These are phyloP conservation scores for Zelostemma sp. DNA, from an alignment of 1,140 invertebrate genomes.

Conservation along the genomic window DNA sequence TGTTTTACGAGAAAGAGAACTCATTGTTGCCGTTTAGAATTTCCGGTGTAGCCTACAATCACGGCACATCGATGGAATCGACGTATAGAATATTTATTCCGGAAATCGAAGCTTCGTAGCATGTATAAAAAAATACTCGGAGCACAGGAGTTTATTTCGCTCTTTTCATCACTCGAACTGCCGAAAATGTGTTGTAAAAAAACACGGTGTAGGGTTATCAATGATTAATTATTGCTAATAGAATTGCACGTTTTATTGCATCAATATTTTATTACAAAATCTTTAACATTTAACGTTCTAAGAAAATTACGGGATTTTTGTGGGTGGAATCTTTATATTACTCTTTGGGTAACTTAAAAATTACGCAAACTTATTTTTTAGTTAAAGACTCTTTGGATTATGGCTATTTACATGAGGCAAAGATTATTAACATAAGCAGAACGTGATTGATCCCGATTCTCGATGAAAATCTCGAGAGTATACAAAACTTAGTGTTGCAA, in stretches of 20 bases:
- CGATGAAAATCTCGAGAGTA: too few relatives aligned
- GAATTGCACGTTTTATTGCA: too few relatives aligned
- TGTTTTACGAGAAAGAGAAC: too few relatives aligned
- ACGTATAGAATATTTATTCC: constrained; percentile 33
- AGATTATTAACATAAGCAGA: too few relatives aligned
- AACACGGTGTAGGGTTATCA: too few relatives aligned
- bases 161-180: too few relatives aligned
- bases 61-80: constrained; percentile 12
- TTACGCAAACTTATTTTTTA: background rate
- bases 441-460: too few relatives aligned
- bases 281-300: background rate
- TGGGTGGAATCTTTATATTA: background rate
- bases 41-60: constrained; percentile 17
- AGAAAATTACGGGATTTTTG: background rate
- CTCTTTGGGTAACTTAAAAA: constrained; percentile 1
- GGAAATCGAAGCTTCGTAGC: constrained; percentile 19
- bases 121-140: too few relatives aligned
- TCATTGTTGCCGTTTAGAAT: constrained; percentile 6
- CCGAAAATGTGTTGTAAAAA: too few relatives aligned
- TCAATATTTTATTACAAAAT: background rate
- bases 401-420: background rate
- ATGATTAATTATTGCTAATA: too few relatives aligned
- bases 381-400: background rate
- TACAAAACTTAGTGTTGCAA: too few relatives aligned
- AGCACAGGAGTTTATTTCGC: too few relatives aligned